A percentile compares a stretch with the other conserved stretches of the same genome.
Evolutionary conservation across 2,797 vertebrate species (phyloP).

Genomic region (Buceros bicornis): DNA sequence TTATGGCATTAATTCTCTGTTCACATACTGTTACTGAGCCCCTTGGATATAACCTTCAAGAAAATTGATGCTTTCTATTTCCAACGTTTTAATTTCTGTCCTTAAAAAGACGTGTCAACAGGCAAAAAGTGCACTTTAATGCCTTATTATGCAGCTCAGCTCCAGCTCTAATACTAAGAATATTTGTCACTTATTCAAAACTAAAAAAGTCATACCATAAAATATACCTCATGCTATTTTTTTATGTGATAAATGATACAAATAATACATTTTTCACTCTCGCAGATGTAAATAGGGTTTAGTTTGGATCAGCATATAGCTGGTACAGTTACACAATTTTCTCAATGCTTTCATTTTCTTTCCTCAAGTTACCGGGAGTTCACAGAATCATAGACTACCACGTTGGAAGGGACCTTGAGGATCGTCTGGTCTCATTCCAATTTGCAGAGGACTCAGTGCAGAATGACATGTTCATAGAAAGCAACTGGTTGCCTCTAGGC

Average conservation of each 20-base stretch:
- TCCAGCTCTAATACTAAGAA: not conserved
- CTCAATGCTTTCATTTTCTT: not conserved
- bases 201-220: not conserved
- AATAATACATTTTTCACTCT: not conserved
- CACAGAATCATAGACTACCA: not conserved
- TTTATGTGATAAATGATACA: not conserved
- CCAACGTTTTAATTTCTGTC: constrained; percentile 23
- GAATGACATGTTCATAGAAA: not conserved
- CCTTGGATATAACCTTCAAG: constrained; percentile 37
- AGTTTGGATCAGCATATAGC: not conserved
- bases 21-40: constrained; percentile 21
- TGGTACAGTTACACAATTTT: not conserved
- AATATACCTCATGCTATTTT: not conserved
- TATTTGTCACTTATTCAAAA: constrained; percentile 31
- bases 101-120: constrained; percentile 20
- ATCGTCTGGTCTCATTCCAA: not conserved
- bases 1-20: constrained; percentile 25
- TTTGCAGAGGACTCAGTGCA: not conserved
- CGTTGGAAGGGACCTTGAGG: not conserved
- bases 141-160: constrained; percentile 27
- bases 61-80: constrained; percentile 39
- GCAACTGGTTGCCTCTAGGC: not conserved
- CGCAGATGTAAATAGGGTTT: not conserved
- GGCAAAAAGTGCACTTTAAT: constrained; percentile 25
- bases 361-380: not conserved